phyloP scores from a whole-genome alignment of 2,113 vertebrate genomes.

The Pelecanoides urinatrix region DNA sequence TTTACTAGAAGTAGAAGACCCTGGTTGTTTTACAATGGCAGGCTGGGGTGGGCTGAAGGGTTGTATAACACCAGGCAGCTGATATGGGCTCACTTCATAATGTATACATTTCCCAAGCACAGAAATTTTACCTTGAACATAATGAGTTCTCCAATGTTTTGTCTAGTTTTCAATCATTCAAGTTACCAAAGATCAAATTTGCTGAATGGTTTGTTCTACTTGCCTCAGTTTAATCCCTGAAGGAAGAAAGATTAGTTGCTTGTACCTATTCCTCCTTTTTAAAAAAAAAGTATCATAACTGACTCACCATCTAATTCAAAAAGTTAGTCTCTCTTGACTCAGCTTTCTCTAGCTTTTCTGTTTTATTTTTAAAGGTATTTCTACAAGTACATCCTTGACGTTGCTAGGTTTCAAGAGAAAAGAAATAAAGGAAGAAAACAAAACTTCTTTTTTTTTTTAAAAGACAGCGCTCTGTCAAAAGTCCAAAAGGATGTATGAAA shows the following conservation, averaged over 20 bases:
- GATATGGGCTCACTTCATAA: neutral
- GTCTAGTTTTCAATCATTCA: neutral
- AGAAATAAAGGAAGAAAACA: slow-evolving; percentile 2
- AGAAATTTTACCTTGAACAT: neutral
- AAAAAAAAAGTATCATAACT: neutral
- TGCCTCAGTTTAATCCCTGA: neutral
- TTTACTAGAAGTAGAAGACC: neutral
- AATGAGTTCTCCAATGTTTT: neutral
- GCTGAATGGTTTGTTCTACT: neutral
- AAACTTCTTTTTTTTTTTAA: neutral
- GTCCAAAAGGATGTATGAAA: neutral
- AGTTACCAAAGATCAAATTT: neutral
- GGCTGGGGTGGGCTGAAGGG: neutral
- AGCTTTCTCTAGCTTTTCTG: neutral
- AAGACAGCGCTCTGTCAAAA: neutral
- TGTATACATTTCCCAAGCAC: neutral
- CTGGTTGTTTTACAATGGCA: neutral
- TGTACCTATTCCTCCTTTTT: neutral
- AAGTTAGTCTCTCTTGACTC: neutral
- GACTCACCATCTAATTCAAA: neutral
- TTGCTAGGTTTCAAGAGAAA: slow-evolving; percentile 21
- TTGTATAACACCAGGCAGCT: neutral
- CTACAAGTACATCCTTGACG: neutral
- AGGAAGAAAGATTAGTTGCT: neutral
- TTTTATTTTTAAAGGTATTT: slow-evolving; percentile 4